These are phyloP conservation scores for Sceliomorpha sp. DNA, from an alignment of 2,888 invertebrate species.

Conservation along the genomic window DNA sequence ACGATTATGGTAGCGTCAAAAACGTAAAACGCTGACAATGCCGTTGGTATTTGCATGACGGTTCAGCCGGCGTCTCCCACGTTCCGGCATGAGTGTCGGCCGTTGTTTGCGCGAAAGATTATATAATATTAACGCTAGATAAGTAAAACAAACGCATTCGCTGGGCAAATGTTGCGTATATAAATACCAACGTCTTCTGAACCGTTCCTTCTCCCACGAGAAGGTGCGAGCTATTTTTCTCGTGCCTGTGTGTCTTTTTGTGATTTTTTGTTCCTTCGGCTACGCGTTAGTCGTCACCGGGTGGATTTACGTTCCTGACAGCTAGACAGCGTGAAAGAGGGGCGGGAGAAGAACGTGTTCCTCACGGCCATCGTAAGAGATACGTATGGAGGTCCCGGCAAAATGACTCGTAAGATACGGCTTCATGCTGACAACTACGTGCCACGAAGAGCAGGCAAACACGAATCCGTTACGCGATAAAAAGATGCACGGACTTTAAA, in stretches of 20 bases:
- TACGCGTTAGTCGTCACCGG: constrained; percentile 59
- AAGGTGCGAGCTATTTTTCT: constrained; percentile 26
- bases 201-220: constrained; percentile 55
- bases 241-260: constrained; percentile 33
- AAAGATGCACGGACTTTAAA: constrained; percentile 34
- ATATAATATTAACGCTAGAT: constrained; percentile 75
- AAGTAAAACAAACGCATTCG: constrained; percentile 73
- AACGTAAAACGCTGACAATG: constrained; percentile 30
- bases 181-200: constrained; percentile 75
- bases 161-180: constrained; percentile 74
- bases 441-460: constrained; percentile 40
- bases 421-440: constrained; percentile 20
- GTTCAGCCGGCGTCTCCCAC: constrained; percentile 59
- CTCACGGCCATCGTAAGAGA: constrained; percentile 59
- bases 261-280: constrained; percentile 31
- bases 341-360: constrained; percentile 61
- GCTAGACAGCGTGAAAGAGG: constrained; percentile 58
- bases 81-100: constrained; percentile 42
- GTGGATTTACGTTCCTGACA: constrained; percentile 65
- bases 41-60: constrained; percentile 66
- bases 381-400: constrained; percentile 56
- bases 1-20: too few species aligned
- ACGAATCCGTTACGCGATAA: constrained; percentile 43
- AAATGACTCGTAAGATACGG: constrained; percentile 59
- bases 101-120: constrained; percentile 71